phyloP scores from a whole-genome alignment of 2,888 invertebrate species.

The Theretra japonica region DNA sequence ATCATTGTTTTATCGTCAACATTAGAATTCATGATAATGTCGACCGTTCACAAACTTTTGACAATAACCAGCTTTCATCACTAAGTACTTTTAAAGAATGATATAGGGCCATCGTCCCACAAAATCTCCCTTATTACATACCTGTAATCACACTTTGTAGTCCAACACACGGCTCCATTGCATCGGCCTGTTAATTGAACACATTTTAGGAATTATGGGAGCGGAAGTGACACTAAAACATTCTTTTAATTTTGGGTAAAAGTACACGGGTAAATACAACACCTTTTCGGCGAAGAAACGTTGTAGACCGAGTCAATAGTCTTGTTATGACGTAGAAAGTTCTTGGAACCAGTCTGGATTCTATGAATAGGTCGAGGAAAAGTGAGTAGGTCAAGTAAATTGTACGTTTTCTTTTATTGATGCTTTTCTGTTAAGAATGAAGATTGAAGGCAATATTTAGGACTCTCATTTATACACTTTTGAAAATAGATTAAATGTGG shows the following conservation, averaged over 20 bases:
- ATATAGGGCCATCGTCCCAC: not conserved
- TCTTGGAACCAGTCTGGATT: not conserved
- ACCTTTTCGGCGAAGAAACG: not conserved
- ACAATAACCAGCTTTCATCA: too few species aligned
- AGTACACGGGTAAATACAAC: not conserved
- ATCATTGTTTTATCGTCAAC: too few species aligned
- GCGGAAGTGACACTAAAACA: conserved; percentile 23
- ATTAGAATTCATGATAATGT: too few species aligned
- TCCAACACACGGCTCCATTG: conserved; percentile 10
- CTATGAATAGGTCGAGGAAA: not conserved
- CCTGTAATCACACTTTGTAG: conserved; percentile 18
- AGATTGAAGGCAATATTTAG: too few species aligned
- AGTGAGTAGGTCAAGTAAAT: too few species aligned
- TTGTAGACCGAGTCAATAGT: conserved; percentile 1
- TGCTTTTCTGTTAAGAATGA: too few species aligned
- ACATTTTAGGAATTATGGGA: conserved; percentile 18
- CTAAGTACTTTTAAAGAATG: too few species aligned
- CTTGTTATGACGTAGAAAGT: not conserved
- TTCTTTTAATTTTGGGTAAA: conserved; percentile 18
- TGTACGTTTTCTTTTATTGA: too few species aligned
- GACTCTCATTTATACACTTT: too few species aligned
- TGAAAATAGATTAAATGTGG: too few species aligned
- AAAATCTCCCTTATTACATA: not conserved
- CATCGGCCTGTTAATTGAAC: conserved; percentile 24
- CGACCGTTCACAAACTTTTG: too few species aligned